phyloP scores from a whole-genome alignment of 2,888 invertebrate species.

The Notocelia uddmanniana region DNA sequence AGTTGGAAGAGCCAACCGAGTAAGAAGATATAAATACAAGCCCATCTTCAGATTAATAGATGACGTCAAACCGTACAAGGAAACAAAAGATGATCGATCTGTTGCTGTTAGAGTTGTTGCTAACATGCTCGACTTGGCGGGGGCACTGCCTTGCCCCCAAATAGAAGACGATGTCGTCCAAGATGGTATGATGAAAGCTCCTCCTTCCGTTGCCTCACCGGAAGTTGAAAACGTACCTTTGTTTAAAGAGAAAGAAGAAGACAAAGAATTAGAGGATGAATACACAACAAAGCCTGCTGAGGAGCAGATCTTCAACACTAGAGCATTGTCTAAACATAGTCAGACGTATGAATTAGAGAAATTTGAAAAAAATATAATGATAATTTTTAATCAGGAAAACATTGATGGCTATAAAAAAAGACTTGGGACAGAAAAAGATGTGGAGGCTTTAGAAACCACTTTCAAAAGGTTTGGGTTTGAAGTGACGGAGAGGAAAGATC shows the following conservation, averaged over 20 bases:
- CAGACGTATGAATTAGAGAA: constrained; percentile 43
- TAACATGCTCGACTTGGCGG: no score
- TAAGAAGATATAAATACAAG: constrained; percentile 13
- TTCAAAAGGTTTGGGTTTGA: constrained; percentile 38
- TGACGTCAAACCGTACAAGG: neutral
- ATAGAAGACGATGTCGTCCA: constrained; percentile 11
- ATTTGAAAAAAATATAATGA: constrained; percentile 46
- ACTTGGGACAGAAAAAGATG: constrained; percentile 37
- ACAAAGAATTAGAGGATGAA: constrained; percentile 23
- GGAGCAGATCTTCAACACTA: constrained; percentile 25
- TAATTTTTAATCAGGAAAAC: constrained; percentile 46
- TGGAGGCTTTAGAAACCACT: constrained; percentile 31
- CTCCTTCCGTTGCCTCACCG: constrained; percentile 27
- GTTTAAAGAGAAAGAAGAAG: constrained; percentile 20
- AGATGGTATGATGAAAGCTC: constrained; percentile 39
- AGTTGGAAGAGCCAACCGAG: neutral
- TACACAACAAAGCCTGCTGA: constrained; percentile 11
- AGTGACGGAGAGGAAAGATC: constrained; percentile 31
- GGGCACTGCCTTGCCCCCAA: no score
- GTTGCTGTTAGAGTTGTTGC: neutral
- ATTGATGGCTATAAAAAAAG: constrained; percentile 38
- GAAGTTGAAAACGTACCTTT: constrained; percentile 31
- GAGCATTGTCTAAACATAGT: constrained; percentile 35
- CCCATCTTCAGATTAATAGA: constrained; percentile 18
- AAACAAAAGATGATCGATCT: constrained; percentile 18